phyloP scores from a whole-genome alignment of 2,113 vertebrate species.

The Zosterops lateralis region DNA sequence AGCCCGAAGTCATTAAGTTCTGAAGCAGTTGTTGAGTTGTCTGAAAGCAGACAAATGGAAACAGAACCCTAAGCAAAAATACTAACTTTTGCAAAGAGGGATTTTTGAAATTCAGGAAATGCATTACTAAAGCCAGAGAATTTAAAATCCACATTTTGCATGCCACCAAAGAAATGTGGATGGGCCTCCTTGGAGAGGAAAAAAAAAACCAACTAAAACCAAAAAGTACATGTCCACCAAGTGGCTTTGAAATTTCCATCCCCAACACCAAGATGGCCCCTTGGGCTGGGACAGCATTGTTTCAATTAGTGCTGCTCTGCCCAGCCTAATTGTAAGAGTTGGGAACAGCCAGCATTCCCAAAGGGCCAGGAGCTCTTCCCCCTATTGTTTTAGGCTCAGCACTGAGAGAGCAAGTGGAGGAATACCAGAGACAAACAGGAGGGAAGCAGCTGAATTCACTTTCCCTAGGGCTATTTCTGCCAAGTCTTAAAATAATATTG shows the following conservation, averaged over 20 bases:
- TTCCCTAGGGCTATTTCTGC: not conserved
- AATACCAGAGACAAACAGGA: not conserved
- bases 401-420: not conserved
- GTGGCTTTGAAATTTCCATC: not conserved
- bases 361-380: not conserved
- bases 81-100: not conserved
- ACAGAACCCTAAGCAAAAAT: slow-evolving; percentile 8
- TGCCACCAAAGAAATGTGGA: not conserved
- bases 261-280: not conserved
- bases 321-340: not conserved
- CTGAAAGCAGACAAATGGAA: slow-evolving; percentile 37
- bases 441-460: not conserved
- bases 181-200: not conserved
- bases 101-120: slow-evolving; percentile 10
- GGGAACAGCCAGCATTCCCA: not conserved
- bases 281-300: not conserved
- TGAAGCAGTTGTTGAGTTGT: not conserved
- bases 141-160: not conserved
- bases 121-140: not conserved
- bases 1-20: not conserved
- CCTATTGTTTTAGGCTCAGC: slow-evolving; percentile 12
- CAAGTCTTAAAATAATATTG: not conserved
- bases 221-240: not conserved
- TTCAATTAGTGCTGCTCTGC: not conserved
- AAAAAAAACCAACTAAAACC: not conserved